These are phyloP conservation scores for Drosophila orena DNA, from an alignment of 1,140 invertebrate genomes.

Conservation along the genomic window DNA sequence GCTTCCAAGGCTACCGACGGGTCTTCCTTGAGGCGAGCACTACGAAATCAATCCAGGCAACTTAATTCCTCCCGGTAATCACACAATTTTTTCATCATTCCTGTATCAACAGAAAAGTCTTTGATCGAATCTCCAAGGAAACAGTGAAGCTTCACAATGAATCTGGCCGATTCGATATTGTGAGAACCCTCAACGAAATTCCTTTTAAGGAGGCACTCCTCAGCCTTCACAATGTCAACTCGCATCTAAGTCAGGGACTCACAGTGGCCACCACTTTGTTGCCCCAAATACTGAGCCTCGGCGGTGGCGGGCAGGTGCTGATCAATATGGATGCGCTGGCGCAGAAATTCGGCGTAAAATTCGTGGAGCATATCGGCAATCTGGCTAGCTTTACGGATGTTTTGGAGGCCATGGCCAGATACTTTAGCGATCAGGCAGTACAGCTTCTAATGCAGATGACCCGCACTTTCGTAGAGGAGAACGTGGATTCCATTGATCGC, in stretches of 20 bases:
- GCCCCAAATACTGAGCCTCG: constrained; percentile 35
- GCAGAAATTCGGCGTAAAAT: constrained; percentile 55
- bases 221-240: constrained; percentile 49
- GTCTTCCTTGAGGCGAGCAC: constrained; percentile 33
- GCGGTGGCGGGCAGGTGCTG: constrained; percentile 28
- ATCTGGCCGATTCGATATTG: constrained; percentile 61
- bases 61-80: background rate
- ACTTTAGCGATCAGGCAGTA: constrained; percentile 53
- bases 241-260: constrained; percentile 44
- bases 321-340: constrained; percentile 49
- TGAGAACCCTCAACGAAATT: constrained; percentile 76
- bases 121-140: constrained; percentile 53
- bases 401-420: constrained; percentile 48
- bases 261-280: constrained; percentile 35
- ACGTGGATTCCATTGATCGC: constrained; percentile 63
- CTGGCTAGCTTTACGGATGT: constrained; percentile 61
- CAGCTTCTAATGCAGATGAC: constrained; percentile 62
- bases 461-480: constrained; percentile 63
- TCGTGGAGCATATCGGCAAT: constrained; percentile 69
- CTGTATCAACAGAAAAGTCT: constrained; percentile 28
- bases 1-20: constrained; percentile 64
- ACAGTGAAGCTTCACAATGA: constrained; percentile 45
- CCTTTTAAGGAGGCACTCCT: constrained; percentile 66
- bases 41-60: constrained; percentile 53
- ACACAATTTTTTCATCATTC: too few species aligned